Base-by-base conservation (phyloP, 2,888 invertebrate species). In the Agelastica alni region DNA sequence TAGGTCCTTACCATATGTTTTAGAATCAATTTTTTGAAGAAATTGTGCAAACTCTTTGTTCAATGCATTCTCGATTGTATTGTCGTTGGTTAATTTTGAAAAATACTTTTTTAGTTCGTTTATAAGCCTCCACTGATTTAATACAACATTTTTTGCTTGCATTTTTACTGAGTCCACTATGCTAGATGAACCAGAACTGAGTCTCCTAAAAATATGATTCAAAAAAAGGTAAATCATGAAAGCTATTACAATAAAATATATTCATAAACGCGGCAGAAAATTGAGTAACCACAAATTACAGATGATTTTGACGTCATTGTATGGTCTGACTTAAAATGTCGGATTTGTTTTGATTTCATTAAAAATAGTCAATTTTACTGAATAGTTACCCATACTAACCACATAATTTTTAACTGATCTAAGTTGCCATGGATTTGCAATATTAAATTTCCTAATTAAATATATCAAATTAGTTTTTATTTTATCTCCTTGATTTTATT, bases 21-120 rank as follows among this genome's bases (percentile, higher is more conserved):
- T 68, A 0, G 77, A 74, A 51, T 78, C 76, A 10, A 81, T 67
- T 66, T 77, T 81, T 63, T 82, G 80, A 30, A 82, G 65, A 30
- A 79, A 70, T 1, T 78, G 75, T 1, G 78, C 70, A 75, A 82
- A 79, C 58, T 83, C 80, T 61, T 79, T 82, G 60, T 76, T 79
- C 22, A 82, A 44, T 7, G 75, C 70, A 37, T 77, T 71, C 37
- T 80, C 78, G 14, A 79, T 60, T 32, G 73, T 76, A 53, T 75
- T 78, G 31, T 80, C 78, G 30, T 69, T 76, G 6, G 77, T 74
- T 9, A 77, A 69, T 63, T 79, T 81, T 5, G 73, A 69, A 1
- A 81, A 60, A 60, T 79, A 78, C 3, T 77, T 76, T 63, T 79
- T 80, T 3, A 82, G 60, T 45, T 79, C 79, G 6, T 72, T 70